Base-by-base conservation (phyloP, 2,113 vertebrate species). In the Ibidorhyncha struthersii region DNA sequence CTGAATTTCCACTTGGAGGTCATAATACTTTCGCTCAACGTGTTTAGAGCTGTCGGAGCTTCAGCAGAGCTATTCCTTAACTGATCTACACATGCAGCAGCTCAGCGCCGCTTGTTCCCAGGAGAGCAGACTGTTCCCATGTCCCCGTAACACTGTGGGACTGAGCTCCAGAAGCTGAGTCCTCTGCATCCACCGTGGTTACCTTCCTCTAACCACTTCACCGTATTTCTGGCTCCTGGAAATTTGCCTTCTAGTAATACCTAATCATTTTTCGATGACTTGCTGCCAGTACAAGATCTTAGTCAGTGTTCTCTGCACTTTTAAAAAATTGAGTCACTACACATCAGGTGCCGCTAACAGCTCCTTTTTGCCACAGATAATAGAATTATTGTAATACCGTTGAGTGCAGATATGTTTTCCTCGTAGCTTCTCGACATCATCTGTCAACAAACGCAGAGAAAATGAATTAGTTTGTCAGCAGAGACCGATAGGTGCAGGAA, bases 361-460 rank as follows among this genome's bases (percentile, higher is more conserved):
- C 30, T 82, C 23, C 19, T 70, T 80, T 89, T 66, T 38, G 76
- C 19, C 58, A 81, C 49, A 62, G 69, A 22, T 67, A 91, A 85
- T 52, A 67, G 61, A 89, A 69, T 55, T 32, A 67, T 81, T 65
- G 43, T 26, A 83, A 62, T 98, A 99, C 99, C 99, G 94, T 98
- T 98, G 45, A 98, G 97, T 59, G 98, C 97, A 12, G 99, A 98
- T 4, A 98, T 95, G 94, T 98, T 97, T 95, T 98, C 98, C 97
- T 99, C 98, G 26, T 98, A 98, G 56, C 97, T 98, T 97, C 97
- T 99, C 52, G 98, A 98, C 97, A 99, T 91, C 76, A 99, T 99
- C 99, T 99, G 98, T 61, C 97, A 97, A 97, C 14, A 86, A 82
- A 97, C 77, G 96, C 55, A 90, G 15, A 93, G 93, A 90, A 96